Base-by-base conservation (phyloP, 2,888 invertebrate species). In the Nomada fucata region DNA sequence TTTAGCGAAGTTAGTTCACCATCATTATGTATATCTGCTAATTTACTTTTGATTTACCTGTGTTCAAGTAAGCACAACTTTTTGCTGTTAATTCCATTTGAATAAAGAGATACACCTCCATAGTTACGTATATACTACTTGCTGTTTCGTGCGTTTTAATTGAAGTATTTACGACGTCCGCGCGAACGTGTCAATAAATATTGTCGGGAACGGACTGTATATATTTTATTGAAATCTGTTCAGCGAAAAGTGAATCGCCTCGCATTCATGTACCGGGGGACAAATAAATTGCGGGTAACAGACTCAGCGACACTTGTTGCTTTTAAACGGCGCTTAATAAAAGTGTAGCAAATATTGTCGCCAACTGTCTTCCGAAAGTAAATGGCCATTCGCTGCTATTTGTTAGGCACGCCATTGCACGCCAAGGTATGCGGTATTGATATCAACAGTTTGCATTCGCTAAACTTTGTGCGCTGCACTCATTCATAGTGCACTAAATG, bases 261-360 rank as follows among this genome's bases (percentile, higher is more conserved):
- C 61, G 10, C 20, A 13, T 57, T 36, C 36, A 36, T 36, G 44
- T 36, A 68, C 4, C 7, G 13, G 11, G 36, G 57, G 52, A 44
- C 42, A 65, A 76, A 76, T 57, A 76, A 64, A 79, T 60, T 59
- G 47, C 26, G 44, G 42, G 52, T 65, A 76, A 70, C 59, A 76
- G 42, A 67, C 65, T 47, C 11, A 18, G 53, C 23, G n/a, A 55
- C 78, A 78, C 71, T 79, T 78, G 79, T 79, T 79, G 79, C 79
- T 42, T 53, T 53, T 42, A 65, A 61, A 79, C 57, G 18, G 50
- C 26, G 55, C 26, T 79, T 67, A 67, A 77, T 71, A 77, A 79
- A 79, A 65, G 65, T 77, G 77, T 20, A 26, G 53, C 53, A 9
- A 71, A 61, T 20, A 50, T 50, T 55, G 18, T 57, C 18, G 29